phyloP scores from a whole-genome alignment of 1,140 invertebrate species.

The Pissodes strobi region DNA sequence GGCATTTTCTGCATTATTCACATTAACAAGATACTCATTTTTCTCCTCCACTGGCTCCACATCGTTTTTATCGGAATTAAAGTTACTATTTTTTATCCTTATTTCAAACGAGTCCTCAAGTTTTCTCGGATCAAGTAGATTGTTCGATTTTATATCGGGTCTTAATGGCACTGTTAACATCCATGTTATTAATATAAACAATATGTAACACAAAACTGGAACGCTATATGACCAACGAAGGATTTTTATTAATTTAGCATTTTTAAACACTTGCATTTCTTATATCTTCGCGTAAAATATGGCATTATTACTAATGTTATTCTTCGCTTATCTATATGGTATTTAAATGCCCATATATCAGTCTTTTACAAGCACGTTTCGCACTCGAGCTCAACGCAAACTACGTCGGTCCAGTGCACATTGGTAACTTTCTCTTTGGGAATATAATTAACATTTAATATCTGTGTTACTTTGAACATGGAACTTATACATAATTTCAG shows the following conservation, averaged over 20 bases:
- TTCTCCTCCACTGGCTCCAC: constrained; percentile 42
- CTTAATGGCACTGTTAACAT: constrained; percentile 52
- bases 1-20: constrained; percentile 48
- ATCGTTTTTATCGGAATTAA: constrained; percentile 47
- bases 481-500: no score
- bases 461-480: no score
- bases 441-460: no score
- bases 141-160: constrained; percentile 42
- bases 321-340: no score
- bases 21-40: constrained; percentile 53
- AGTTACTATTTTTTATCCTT: constrained; percentile 53
- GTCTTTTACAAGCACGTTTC: no score
- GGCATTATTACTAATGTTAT: no score
- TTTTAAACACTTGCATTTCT: no score
- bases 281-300: no score
- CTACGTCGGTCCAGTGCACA: no score
- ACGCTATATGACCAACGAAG: constrained; percentile 53
- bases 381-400: no score
- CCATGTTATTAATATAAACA: constrained; percentile 52
- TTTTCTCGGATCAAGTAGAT: neutral
- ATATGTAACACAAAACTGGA: constrained; percentile 51
- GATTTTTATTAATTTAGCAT: neutral
- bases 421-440: no score
- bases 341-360: no score
- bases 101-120: constrained; percentile 50